Evolutionary conservation across 2,888 invertebrate genomes (phyloP).

Genomic region (Bombylius major): DNA sequence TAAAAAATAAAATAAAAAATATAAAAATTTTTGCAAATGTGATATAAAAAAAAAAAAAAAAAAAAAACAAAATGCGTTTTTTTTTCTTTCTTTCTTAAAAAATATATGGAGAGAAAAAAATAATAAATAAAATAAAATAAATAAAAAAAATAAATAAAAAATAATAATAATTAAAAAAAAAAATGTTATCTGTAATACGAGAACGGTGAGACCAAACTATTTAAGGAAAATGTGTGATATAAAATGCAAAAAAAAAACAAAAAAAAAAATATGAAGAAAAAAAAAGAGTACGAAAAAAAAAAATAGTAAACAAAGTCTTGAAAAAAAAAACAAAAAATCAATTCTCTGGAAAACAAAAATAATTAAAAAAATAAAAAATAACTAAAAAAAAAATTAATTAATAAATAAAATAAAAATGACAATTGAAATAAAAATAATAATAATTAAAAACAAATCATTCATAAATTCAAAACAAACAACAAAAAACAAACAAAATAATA

Average conservation of each 20-base stretch:
- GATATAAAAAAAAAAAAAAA: conserved; percentile 6
- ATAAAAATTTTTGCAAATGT: conserved; percentile 9
- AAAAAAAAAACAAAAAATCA: background rate
- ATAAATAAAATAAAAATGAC: too few species aligned
- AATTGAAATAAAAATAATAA: background rate
- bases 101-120: background rate
- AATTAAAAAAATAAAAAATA: background rate
- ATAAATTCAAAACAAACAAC: too few species aligned
- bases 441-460: background rate
- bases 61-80: background rate
- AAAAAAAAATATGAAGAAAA: conserved; percentile 2
- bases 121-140: background rate
- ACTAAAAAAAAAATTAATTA: background rate
- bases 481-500: background rate
- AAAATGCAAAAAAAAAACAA: conserved; percentile 3
- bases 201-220: conserved; percentile 14
- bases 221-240: conserved; percentile 14
- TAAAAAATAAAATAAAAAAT: conserved; percentile 6
- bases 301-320: background rate
- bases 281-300: conserved; percentile 1
- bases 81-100: conserved; percentile 5
- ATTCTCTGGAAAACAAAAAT: background rate
- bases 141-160: background rate
- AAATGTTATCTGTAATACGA: conserved; percentile 10
- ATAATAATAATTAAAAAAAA: background rate